Base-by-base conservation (phyloP, 2,888 invertebrate species). In the Drosophila nr. perissopoda region DNA sequence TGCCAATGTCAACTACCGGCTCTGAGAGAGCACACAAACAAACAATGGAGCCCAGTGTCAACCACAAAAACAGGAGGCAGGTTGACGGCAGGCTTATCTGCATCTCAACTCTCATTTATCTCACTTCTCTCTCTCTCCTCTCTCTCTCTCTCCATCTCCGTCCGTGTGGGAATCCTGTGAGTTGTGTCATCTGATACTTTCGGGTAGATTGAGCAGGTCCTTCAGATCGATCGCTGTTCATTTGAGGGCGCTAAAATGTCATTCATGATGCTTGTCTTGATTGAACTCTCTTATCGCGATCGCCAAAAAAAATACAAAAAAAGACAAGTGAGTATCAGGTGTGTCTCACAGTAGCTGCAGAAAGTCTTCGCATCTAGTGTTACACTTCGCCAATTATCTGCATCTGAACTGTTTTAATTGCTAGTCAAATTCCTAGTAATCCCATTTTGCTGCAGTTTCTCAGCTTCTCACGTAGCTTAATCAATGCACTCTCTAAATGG, bases 251-350 rank as follows among this genome's bases (percentile, higher is more conserved):
- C 74, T 74, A 71, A 76, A 81, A 82, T 86, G 86, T 76, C 81
- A 83, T 82, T 56, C 56, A 65, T 80, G 78, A 78, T 82, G 66
- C 65, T 72, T 83, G 75, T 86, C 77, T 78, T 81, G 88, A 87
- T 86, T 84, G 82, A 85, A 60, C 49, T 67, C 42, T 18, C 62
- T 64, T 63, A 74, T 81, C 70, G 64, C 54, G 58, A 70, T 63
- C 53, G 21, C 40, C 16, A 40, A 40, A n/a, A 56, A 18, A 13
- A 7, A 21, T 7, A 42, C 21, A 46, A 46, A 46, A 42, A 46
- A 46, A 21, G 46, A 21, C 46, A 7, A 7, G 7, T 4, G 33
- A 38, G 61, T 40, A 68, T 72, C 81, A 67, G 70, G 51, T 59
- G 78, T 57, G 49, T 18, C 36, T 33, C 59, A 70, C 79, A 61